Conservation (phyloP, 2,113 vertebrate species). For the Sula dactylatra region DNA sequence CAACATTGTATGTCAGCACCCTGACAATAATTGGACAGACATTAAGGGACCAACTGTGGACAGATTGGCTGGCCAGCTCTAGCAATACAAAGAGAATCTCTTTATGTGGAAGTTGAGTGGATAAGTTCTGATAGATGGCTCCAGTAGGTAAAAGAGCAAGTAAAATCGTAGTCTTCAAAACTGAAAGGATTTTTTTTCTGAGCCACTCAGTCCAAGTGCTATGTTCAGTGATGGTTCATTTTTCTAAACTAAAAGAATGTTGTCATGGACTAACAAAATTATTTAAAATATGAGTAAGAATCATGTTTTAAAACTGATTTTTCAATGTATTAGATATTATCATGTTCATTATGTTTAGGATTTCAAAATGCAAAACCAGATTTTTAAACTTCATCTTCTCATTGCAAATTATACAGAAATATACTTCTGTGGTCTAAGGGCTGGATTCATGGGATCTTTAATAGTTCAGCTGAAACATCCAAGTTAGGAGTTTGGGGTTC, state of each 20-base stretch:
- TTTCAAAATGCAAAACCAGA: not conserved
- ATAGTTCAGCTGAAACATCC: not conserved
- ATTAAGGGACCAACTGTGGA: not conserved
- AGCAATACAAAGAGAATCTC: not conserved
- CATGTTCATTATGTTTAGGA: not conserved
- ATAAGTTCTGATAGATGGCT: not conserved
- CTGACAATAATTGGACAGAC: not conserved
- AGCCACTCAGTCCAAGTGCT: not conserved
- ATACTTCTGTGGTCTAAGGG: not conserved
- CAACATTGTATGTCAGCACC: not conserved
- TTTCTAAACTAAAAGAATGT: not conserved
- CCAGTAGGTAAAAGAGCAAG: not conserved
- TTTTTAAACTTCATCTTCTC: not conserved
- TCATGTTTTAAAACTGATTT: not conserved
- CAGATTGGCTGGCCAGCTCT: not conserved
- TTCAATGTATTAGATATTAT: not conserved
- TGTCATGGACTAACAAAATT: not conserved
- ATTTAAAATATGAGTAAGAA: not conserved
- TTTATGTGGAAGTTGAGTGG: too few species aligned
- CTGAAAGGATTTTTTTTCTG: not conserved
- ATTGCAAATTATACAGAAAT: not conserved
- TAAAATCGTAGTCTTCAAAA: not conserved
- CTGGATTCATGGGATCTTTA: not conserved
- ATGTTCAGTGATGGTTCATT: not conserved
- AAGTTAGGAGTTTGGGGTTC: not conserved